These are phyloP conservation scores for Etia nguti DNA, from an alignment of 2,113 vertebrate genomes.

Conservation along the genomic window DNA sequence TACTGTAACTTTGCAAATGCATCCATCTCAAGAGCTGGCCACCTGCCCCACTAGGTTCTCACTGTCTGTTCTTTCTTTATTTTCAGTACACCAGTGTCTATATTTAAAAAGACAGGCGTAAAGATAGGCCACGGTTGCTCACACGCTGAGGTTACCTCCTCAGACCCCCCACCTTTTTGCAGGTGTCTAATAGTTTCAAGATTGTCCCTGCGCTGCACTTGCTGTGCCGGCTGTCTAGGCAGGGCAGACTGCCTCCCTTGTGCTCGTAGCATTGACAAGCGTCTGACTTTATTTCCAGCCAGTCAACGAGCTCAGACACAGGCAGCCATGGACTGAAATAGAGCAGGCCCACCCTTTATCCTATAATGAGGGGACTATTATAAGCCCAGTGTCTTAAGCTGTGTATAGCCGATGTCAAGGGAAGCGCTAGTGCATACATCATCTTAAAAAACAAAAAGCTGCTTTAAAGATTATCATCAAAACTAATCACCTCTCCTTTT, in stretches of 20 bases:
- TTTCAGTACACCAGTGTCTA: neutral
- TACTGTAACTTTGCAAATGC: slow-evolving; percentile 8
- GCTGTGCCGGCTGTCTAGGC: slow-evolving; percentile 24
- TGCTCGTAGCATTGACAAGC: slow-evolving; percentile 46
- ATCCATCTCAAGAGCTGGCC: neutral
- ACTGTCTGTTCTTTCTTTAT: neutral
- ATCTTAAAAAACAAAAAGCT: slow-evolving; percentile 55
- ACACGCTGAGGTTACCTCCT: slow-evolving; percentile 18
- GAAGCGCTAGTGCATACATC: slow-evolving; percentile 20
- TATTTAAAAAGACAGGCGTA: slow-evolving; percentile 41
- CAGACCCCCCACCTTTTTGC: slow-evolving; percentile 5
- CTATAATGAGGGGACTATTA: slow-evolving; percentile 68
- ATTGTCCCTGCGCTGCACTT: slow-evolving; percentile 15
- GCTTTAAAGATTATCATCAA: slow-evolving; percentile 62
- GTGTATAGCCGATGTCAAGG: slow-evolving; percentile 17
- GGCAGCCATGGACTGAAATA: slow-evolving; percentile 62
- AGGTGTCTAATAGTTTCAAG: slow-evolving; percentile 51
- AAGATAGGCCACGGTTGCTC: slow-evolving; percentile 24
- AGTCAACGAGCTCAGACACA: slow-evolving; percentile 50
- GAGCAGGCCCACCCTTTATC: slow-evolving; percentile 59
- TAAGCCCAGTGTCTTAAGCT: slow-evolving; percentile 60
- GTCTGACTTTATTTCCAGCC: slow-evolving; percentile 64
- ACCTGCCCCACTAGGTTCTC: slow-evolving; percentile 24
- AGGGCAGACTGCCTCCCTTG: slow-evolving; percentile 28
- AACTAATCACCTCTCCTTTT: slow-evolving; percentile 33